phyloP scores from a whole-genome alignment of 35 echinoderm and acorn worm genomes.

The Stichopus chloronotus region DNA sequence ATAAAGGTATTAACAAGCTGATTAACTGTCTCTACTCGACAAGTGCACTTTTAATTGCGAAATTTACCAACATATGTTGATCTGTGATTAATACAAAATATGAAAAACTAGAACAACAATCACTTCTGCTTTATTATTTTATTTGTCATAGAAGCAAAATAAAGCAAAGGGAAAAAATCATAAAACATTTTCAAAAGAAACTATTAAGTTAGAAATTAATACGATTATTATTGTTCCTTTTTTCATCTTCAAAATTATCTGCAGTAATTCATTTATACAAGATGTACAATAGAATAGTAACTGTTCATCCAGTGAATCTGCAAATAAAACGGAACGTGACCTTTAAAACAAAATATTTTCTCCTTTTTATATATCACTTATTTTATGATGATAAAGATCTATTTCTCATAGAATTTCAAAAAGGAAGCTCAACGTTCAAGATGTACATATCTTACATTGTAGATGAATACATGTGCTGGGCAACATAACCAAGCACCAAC shows the following conservation, averaged over 20 bases:
- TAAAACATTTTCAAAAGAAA: too few species aligned
- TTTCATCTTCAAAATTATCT: too few species aligned
- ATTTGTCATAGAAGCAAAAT: not conserved
- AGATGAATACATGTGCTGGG: not conserved
- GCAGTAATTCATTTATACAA: too few species aligned
- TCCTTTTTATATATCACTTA: not conserved
- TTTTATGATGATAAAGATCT: not conserved
- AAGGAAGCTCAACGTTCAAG: not conserved
- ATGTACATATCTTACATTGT: not conserved
- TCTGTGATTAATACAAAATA: too few species aligned
- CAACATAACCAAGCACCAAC: too few species aligned
- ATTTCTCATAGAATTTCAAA: not conserved
- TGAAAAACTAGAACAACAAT: too few species aligned
- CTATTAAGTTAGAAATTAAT: too few species aligned
- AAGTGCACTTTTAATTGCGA: too few species aligned
- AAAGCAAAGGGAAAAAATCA: not conserved
- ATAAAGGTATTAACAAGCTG: too few species aligned
- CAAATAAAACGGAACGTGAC: not conserved
- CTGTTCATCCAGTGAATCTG: not conserved
- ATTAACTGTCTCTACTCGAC: too few species aligned
- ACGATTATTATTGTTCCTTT: too few species aligned
- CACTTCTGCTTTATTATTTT: not conserved
- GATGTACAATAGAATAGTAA: conserved; percentile 1
- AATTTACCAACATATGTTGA: too few species aligned
- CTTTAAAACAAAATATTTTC: not conserved